Percentiles rank a stretch among this genome's conserved stretches.
Conservation (phyloP, 2,113 vertebrate species). For the Amblyornis subalaris region DNA sequence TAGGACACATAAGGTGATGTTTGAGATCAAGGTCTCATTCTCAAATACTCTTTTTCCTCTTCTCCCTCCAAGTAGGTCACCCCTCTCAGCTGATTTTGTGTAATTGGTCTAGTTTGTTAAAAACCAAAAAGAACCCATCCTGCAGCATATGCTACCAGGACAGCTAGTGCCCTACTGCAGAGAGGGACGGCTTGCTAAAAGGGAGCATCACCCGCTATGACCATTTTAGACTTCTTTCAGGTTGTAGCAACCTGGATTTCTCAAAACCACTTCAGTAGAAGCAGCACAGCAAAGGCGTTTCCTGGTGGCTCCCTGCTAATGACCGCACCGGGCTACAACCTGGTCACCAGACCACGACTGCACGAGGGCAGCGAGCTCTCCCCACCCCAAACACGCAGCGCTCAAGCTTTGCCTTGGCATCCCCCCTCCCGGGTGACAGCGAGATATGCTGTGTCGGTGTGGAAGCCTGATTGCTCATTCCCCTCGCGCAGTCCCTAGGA, state of each 20-base stretch:
- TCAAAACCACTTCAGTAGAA: not conserved
- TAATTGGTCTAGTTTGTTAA: not conserved
- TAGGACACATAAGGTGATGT: not conserved
- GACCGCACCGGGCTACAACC: not conserved
- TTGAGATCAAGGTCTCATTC: conserved; percentile 3
- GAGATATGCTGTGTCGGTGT: not conserved
- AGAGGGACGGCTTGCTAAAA: not conserved
- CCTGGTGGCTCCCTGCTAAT: not conserved
- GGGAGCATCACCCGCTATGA: not conserved
- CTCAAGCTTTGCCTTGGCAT: not conserved
- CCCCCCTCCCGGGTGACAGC: not conserved
- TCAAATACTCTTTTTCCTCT: not conserved
- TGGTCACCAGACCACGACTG: not conserved
- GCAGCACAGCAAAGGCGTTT: not conserved
- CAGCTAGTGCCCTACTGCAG: not conserved
- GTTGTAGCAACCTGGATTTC: not conserved
- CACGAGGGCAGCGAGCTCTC: not conserved
- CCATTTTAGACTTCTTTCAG: not conserved
- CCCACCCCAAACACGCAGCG: fast-evolving
- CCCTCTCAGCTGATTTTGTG: not conserved
- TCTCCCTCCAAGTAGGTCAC: not conserved
- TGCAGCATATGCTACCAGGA: not conserved
- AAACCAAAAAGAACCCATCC: not conserved
- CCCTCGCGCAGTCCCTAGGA: not conserved
- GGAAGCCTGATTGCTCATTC: not conserved